A percentile compares a stretch with the other conserved stretches of the same genome.
phyloP scores from a whole-genome alignment of 2,797 vertebrate genomes.

The Dendrocincla fuliginosa region DNA sequence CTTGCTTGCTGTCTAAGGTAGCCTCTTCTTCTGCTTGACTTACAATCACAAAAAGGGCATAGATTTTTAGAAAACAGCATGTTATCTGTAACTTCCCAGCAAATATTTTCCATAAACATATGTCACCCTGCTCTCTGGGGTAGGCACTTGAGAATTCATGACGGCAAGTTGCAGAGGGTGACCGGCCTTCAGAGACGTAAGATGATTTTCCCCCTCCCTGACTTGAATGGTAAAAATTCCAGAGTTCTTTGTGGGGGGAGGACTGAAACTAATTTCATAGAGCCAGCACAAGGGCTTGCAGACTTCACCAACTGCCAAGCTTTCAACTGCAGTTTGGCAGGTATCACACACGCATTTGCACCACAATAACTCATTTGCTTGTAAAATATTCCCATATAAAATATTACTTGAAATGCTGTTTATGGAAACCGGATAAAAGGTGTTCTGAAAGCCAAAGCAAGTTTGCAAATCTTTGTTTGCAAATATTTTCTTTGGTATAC shows the following conservation, averaged over 20 bases:
- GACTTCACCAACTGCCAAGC: neutral
- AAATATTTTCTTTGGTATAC: conserved; percentile 30
- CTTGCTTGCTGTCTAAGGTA: neutral
- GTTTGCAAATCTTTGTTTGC: neutral
- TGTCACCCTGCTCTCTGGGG: neutral
- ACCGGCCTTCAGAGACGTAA: neutral
- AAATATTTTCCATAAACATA: neutral
- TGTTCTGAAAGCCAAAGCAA: conserved; percentile 1
- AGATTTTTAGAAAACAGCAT: neutral
- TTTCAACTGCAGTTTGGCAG: conserved; percentile 32
- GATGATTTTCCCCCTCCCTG: neutral
- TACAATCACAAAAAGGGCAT: neutral
- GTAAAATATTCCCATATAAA: conserved; percentile 9
- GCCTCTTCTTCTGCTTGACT: neutral
- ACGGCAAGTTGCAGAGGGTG: neutral
- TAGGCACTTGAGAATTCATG: neutral
- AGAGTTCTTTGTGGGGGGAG: neutral
- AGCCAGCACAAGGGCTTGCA: neutral
- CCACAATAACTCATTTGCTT: neutral
- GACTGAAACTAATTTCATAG: neutral
- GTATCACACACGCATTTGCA: neutral
- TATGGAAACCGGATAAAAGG: conserved; percentile 25
- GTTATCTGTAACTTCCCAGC: neutral
- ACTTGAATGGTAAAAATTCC: neutral
- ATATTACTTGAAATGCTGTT: neutral